phyloP scores from a whole-genome alignment of 2,113 vertebrate genomes.

The Phrynosoma blainvillii region DNA sequence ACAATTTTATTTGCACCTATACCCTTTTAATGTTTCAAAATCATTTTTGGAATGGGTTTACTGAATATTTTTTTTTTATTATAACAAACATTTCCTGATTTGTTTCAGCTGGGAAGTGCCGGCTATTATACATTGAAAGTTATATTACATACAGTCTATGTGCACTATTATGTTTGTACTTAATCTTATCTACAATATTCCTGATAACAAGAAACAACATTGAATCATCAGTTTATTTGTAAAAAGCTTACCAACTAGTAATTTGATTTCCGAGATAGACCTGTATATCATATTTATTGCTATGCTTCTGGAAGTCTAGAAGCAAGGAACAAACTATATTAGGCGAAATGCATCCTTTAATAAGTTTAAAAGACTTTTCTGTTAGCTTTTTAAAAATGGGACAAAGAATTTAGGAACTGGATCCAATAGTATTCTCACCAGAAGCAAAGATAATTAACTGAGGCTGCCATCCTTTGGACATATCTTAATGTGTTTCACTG shows the following conservation, averaged over 20 bases:
- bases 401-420: neutral
- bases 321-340: neutral
- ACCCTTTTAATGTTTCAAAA: slow-evolving; percentile 48
- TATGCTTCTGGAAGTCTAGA: slow-evolving; percentile 41
- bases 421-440: neutral
- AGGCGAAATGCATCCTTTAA: neutral
- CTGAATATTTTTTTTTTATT: slow-evolving; percentile 23
- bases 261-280: neutral
- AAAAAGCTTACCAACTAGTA: slow-evolving; percentile 11
- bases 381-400: neutral
- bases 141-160: slow-evolving; percentile 2
- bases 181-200: slow-evolving; percentile 27
- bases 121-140: slow-evolving; percentile 43
- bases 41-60: slow-evolving; percentile 34
- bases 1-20: slow-evolving; percentile 62
- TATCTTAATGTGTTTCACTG: too few relatives aligned
- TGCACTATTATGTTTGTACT: slow-evolving; percentile 20
- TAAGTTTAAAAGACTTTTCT: neutral
- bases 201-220: slow-evolving; percentile 16
- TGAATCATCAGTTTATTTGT: slow-evolving; percentile 17
- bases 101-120: slow-evolving; percentile 22
- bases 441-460: too few relatives aligned
- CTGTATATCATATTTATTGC: slow-evolving; percentile 18
- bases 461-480: too few relatives aligned
- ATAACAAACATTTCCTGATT: slow-evolving; percentile 51